Evolutionary conservation across 2,888 invertebrate species (phyloP).

Genomic region (Amiota minor): DNA sequence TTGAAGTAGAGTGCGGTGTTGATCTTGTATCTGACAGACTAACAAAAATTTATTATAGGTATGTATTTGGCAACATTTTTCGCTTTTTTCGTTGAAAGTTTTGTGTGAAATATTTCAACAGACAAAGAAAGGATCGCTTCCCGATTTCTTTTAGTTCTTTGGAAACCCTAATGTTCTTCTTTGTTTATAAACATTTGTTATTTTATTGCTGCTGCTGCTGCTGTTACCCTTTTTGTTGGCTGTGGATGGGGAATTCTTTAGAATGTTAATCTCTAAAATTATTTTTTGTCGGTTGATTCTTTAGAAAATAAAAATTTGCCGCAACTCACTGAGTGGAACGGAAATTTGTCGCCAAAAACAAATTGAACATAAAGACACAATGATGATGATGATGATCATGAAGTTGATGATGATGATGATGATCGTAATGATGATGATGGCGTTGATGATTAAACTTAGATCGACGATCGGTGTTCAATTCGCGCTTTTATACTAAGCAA

Average conservation of each 20-base stretch:
- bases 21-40: conserved; percentile 23
- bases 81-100: conserved; percentile 1
- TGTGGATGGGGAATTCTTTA: too few relatives aligned
- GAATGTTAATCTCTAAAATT: too few relatives aligned
- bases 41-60: conserved; percentile 36
- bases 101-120: conserved; percentile 9
- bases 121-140: background rate
- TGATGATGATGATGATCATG: conserved; percentile 39
- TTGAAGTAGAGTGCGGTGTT: too few relatives aligned
- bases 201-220: conserved; percentile 27
- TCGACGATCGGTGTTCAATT: too few relatives aligned
- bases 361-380: conserved; percentile 53
- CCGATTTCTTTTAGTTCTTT: background rate
- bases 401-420: conserved; percentile 51
- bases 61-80: background rate
- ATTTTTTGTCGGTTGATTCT: background rate
- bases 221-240: conserved; percentile 25
- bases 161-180: background rate
- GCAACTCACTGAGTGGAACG: conserved; percentile 52
- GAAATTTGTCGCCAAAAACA: conserved; percentile 64
- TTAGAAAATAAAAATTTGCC: background rate
- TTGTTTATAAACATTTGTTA: conserved; percentile 34
- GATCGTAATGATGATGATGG: conserved; percentile 40
- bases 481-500: too few relatives aligned
- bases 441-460: too few relatives aligned